Evolutionary conservation across 2,797 vertebrate species (phyloP), one percentile per base, ranked within the genome.

Genomic region (Tachyglossus aculeatus): DNA sequence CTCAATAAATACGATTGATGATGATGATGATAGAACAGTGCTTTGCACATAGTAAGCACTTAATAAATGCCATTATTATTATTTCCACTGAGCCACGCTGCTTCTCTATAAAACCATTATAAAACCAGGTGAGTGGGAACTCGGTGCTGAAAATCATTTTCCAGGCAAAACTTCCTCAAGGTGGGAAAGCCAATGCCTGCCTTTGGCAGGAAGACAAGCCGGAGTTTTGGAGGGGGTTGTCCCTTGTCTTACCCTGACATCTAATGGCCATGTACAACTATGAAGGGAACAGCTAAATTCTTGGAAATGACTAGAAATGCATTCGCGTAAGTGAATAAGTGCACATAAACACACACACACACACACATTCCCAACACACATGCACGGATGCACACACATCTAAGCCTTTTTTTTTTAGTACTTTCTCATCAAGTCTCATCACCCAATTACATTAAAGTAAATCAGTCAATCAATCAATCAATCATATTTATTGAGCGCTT

Each of bases 161-260:
- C 66, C 31, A 85, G 84, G 64, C 55, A 79, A 74, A 83, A 9
- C 3, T 12, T 78, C 67, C 41, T 58, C 21, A 51, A 78, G 74
- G 58, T 11, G 2, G 9, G 1, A 22, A 15, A 10, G 33, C 56
- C 25, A 41, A 21, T 65, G 25, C 13, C n/a, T 32, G 24, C 39
- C 22, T 9, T 31, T 25, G 39, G 25, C 7, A 6, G 5, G 31
- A 41, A 53, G n/a, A 64, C n/a, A 44, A 22, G 18, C 12, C 14
- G 6, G 3, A 13, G 74, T 33, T 32, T 37, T 7, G 10, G 22
- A 7, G 6, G 6, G 21, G 9, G 7, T 41, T 21, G 29, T 78
- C 6, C 22, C 66, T 82, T 84, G 48, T 21, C 2, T 76, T 85
- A 65, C 80, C 86, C 87, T 90, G 90, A 39, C 88, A 85, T 85